Conservation (phyloP, 2,113 vertebrate genomes). For the Aplodontia rufa region DNA sequence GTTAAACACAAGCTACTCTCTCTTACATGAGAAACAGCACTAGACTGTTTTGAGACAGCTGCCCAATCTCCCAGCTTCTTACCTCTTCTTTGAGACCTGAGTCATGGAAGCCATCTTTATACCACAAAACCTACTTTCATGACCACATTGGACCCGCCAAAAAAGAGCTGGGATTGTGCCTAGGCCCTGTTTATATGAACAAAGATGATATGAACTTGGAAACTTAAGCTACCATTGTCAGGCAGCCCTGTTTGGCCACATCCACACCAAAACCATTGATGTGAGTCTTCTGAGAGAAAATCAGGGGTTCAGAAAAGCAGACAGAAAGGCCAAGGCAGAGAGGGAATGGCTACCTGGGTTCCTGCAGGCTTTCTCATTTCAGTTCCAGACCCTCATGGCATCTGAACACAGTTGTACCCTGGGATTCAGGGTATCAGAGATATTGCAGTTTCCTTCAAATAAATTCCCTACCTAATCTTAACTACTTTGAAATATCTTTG, state of each 20-base stretch:
- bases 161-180: not conserved
- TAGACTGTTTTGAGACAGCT: not conserved
- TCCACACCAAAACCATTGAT: not conserved
- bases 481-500: not conserved
- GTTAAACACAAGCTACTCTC: not conserved
- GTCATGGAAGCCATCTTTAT: not conserved
- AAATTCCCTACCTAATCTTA: not conserved
- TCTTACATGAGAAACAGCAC: not conserved
- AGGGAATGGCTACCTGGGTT: not conserved
- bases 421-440: not conserved
- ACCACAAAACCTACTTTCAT: not conserved
- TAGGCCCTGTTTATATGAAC: not conserved
- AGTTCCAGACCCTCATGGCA: not conserved
- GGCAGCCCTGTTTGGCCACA: not conserved
- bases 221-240: not conserved
- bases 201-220: not conserved
- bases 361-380: not conserved
- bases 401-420: not conserved
- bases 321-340: not conserved
- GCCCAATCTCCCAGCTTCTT: not conserved
- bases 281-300: not conserved
- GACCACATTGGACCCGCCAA: not conserved
- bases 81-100: not conserved
- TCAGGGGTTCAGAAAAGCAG: not conserved
- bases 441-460: not conserved